Evolutionary conservation across 2,113 vertebrate genomes (phyloP).

Genomic region (Vicugna pacos): DNA sequence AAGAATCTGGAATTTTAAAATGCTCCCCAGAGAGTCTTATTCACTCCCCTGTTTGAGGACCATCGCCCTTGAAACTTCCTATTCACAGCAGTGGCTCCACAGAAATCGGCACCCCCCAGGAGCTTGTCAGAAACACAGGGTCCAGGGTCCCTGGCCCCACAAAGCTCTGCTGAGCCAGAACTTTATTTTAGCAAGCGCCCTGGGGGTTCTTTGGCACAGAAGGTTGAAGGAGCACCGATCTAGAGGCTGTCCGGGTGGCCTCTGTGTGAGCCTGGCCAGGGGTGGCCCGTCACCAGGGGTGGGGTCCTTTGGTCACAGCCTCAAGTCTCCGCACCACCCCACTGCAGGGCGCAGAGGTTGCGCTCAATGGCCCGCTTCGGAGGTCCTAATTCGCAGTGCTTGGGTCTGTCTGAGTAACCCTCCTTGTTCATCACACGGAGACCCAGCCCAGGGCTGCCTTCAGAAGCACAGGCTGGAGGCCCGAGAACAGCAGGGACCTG

Average conservation of each 20-base stretch:
- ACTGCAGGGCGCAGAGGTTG: neutral
- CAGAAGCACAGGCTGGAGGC: no score
- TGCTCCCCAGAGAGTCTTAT: neutral
- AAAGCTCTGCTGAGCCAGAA: neutral
- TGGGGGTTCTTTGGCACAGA: accelerated
- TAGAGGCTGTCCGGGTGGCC: neutral
- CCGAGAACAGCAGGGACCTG: no score
- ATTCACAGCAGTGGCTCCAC: no score
- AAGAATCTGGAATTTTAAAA: neutral
- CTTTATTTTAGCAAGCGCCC: no score
- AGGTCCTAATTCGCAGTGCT: neutral
- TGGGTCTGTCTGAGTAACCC: neutral
- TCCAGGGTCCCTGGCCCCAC: neutral
- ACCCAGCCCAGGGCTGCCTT: neutral
- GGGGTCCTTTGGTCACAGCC: neutral
- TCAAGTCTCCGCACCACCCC: neutral
- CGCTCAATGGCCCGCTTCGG: neutral
- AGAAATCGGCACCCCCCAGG: neutral
- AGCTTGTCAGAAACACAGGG: neutral
- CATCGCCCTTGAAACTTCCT: neutral
- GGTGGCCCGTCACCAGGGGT: neutral
- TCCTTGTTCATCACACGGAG: neutral
- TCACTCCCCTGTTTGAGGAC: neutral
- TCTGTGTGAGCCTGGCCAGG: neutral
- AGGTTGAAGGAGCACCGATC: neutral